Conservation (phyloP, 2,113 vertebrate species). For the Chauna torquata region DNA sequence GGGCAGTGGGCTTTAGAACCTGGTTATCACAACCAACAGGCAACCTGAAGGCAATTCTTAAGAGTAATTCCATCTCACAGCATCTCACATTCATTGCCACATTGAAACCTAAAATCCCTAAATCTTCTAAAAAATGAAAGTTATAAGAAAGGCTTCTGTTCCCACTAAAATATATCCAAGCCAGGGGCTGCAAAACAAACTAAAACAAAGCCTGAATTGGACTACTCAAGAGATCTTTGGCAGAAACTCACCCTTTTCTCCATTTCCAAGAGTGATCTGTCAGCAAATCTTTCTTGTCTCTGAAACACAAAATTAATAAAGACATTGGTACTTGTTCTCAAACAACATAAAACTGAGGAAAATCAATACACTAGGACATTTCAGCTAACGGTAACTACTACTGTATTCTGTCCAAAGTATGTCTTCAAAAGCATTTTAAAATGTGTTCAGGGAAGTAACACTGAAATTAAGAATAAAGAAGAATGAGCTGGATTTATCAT, state of each 20-base stretch:
- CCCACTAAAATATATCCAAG: background rate
- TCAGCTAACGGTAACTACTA: background rate
- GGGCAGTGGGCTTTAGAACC: background rate
- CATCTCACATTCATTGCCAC: background rate
- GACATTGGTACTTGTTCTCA: background rate
- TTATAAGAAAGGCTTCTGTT: slow-evolving; percentile 16
- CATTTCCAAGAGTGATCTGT: slow-evolving; percentile 97
- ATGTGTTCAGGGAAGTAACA: background rate
- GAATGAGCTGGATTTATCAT: background rate
- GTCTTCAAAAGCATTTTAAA: background rate
- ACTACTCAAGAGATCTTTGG: background rate
- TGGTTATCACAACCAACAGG: background rate
- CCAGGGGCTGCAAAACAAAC: background rate
- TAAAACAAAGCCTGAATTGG: background rate
- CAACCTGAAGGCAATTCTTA: background rate
- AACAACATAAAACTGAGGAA: background rate
- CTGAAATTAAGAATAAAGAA: background rate
- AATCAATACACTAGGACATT: background rate
- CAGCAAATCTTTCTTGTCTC: slow-evolving; percentile 98
- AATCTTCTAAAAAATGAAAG: slow-evolving; percentile 22
- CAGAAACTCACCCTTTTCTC: slow-evolving; percentile 95
- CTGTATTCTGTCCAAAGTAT: background rate
- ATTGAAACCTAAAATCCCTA: background rate
- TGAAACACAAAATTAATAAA: slow-evolving; percentile 73
- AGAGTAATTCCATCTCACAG: background rate